Base-by-base conservation (phyloP, 2,113 vertebrate species). In the Bagarius yarrelli region DNA sequence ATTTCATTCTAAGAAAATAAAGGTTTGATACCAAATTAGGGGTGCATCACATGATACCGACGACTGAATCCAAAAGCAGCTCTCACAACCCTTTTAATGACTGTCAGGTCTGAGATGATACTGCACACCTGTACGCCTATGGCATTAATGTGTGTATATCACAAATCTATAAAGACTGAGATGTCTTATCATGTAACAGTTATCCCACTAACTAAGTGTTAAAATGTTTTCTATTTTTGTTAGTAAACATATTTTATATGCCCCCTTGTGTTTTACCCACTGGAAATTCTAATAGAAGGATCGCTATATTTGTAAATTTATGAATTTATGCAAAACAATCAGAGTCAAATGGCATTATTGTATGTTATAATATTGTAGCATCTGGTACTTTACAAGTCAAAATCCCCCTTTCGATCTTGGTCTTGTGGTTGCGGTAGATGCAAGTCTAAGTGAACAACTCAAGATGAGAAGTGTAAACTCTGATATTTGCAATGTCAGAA, bases 11-110 rank as follows among this genome's bases (percentile, higher is more conserved):
- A 64, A 59, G 55, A 57, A 59, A 2, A 73, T 56, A 76, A 81
- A 81, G 76, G 84, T 86, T 87, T 85, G 73, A 88, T 81, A 88
- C 88, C 86, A 89, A 87, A 89, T 85, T 94, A 94, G 93, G 93
- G 92, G 91, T 94, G 92, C 82, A 83, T 23, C 13, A 53, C 74
- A 78, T 79, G 52, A 66, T 83, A 73, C 59, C 55, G 67, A 52
- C 34, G 60, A 82, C 56, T 55, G 50, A 81, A 75, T 66, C 74
- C 18, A 73, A 55, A 55, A 47, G 44, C 44, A 52, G 50, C 70
- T 73, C 60, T 74, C 69, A 47, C 57, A 70, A 50, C 50, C 64
- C 55, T 61, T 60, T 75, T 30, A 40, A 32, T 82, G 80, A 60
- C 69, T 78, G n/a, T 80, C 44, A 77, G 30, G 69, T 70, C 55